Conservation (phyloP, 2,797 vertebrate genomes). For the Hydrocynus forskahlii region DNA sequence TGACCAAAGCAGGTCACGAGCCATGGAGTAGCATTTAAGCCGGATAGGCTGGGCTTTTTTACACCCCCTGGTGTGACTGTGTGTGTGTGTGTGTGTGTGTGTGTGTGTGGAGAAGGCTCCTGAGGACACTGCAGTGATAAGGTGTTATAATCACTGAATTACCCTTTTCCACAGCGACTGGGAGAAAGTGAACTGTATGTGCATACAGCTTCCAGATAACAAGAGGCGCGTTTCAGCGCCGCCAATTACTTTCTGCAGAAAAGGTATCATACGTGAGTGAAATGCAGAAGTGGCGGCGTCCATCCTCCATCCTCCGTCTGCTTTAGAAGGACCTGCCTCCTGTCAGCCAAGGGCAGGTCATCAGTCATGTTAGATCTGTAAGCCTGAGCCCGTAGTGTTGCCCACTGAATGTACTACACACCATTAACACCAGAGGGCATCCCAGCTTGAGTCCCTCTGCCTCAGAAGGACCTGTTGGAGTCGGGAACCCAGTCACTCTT, state of each 20-base stretch:
- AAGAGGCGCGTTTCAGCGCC: neutral
- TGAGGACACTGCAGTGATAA: conserved; percentile 23
- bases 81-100: too few species aligned
- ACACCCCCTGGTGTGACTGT: too few species aligned
- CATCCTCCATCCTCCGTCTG: neutral
- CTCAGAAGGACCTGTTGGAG: neutral
- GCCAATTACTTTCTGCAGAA: conserved; percentile 2
- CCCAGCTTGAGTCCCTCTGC: neutral
- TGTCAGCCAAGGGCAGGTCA: neutral
- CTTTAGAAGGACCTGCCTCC: neutral
- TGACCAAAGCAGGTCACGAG: conserved; percentile 35
- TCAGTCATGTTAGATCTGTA: conserved; percentile 3
- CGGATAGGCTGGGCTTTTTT: neutral
- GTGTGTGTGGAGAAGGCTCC: conserved; percentile 32
- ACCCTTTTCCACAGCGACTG: conserved; percentile 29
- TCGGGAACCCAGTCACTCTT: too few species aligned
- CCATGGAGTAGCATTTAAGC: conserved; percentile 15
- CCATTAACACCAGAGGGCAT: neutral
- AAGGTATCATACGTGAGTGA: neutral
- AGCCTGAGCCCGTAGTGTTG: neutral
- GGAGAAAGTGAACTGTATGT: conserved; percentile 28
- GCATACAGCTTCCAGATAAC: conserved; percentile 27
- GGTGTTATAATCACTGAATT: conserved; percentile 43
- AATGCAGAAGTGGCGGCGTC: neutral
- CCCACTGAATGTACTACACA: neutral